Evolutionary conservation across 2,888 invertebrate species (phyloP).

Genomic region (Oscheius sp.): DNA sequence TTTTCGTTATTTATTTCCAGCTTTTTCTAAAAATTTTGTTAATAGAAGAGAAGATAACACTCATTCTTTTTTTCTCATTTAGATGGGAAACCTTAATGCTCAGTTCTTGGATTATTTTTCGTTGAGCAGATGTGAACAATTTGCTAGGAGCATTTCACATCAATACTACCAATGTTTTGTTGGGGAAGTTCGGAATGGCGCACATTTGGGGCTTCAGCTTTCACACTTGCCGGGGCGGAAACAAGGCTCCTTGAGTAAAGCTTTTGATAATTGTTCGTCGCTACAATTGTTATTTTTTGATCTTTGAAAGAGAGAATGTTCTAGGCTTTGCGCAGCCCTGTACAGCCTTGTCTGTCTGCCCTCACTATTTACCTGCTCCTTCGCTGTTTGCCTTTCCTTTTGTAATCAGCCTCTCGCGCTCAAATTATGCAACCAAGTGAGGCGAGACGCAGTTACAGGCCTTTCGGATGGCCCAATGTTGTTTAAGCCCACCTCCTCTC

Average conservation of each 20-base stretch:
- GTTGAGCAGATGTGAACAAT: too few species aligned
- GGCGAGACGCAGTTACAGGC: conserved; percentile 15
- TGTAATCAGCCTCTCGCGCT: conserved; percentile 30
- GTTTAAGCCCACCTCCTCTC: background rate
- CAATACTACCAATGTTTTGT: too few species aligned
- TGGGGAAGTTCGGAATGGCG: too few species aligned
- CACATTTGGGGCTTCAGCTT: too few species aligned
- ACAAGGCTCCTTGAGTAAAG: background rate
- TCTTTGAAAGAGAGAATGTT: background rate
- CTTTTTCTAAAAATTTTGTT: too few species aligned
- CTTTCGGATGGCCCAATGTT: background rate
- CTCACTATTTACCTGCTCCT: conserved; percentile 25
- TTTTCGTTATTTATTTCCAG: too few species aligned
- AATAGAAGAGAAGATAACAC: too few species aligned
- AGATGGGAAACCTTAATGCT: too few species aligned
- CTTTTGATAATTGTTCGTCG: background rate
- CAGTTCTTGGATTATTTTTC: too few species aligned
- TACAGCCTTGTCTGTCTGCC: background rate
- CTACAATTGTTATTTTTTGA: background rate
- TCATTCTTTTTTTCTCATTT: too few species aligned
- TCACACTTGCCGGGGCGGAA: too few species aligned
- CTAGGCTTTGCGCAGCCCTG: conserved; percentile 9
- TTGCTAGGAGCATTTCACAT: too few species aligned
- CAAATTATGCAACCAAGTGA: conserved; percentile 31
- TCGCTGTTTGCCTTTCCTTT: conserved; percentile 32